Conservation (phyloP, 1,140 invertebrate species). For the Tetranychus cinnabarinus region DNA sequence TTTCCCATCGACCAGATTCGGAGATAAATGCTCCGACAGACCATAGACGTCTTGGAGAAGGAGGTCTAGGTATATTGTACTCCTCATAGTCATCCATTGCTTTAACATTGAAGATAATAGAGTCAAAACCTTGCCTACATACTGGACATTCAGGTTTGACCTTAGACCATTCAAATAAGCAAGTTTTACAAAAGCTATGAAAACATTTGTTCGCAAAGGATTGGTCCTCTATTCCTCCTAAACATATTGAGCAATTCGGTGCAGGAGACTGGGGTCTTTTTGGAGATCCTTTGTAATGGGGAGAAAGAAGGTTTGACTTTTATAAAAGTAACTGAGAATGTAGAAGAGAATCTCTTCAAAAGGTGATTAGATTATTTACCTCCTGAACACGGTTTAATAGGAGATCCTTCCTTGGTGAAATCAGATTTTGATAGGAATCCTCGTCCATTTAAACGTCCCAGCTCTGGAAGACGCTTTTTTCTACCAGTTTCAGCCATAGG, state of each 20-base stretch:
- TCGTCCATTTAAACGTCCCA: too few species aligned
- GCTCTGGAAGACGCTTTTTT: too few species aligned
- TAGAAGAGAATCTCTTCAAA: too few species aligned
- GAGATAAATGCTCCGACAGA: background rate
- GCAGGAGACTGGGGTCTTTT: slow-evolving; percentile 17
- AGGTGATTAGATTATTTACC: too few species aligned
- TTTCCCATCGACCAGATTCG: background rate
- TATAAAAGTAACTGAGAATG: too few species aligned
- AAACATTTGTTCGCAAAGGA: slow-evolving; percentile 74
- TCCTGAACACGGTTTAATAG: too few species aligned
- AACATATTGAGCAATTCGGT: slow-evolving; percentile 57
- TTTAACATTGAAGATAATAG: slow-evolving; percentile 72
- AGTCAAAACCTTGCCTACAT: slow-evolving; percentile 70
- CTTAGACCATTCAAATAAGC: slow-evolving; percentile 79
- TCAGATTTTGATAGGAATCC: too few species aligned
- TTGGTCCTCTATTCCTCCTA: slow-evolving; percentile 57
- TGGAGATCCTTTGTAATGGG: too few species aligned
- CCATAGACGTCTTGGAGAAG: background rate
- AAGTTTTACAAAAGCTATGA: slow-evolving; percentile 80
- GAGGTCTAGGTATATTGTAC: slow-evolving; percentile 32
- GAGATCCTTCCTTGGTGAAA: too few species aligned
- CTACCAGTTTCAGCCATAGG: too few species aligned
- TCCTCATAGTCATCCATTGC: slow-evolving; percentile 66
- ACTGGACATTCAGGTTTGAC: slow-evolving; percentile 79
- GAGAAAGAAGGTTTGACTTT: too few species aligned